Evolutionary conservation across 2,888 invertebrate genomes (phyloP).

Genomic region (Strigamia transsilvanica): DNA sequence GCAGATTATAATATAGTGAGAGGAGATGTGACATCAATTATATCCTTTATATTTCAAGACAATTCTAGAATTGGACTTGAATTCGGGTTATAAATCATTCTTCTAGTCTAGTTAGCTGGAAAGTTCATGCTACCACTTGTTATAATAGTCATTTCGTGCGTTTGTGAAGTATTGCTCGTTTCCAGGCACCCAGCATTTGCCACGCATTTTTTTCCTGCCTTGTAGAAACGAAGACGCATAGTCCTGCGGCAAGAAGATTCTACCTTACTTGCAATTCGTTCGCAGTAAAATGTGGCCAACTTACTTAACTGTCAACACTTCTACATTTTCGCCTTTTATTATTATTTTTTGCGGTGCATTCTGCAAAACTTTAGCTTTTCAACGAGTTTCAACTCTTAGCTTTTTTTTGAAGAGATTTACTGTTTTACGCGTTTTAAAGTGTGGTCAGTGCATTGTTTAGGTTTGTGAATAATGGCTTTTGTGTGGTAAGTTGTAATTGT

Average conservation of each 20-base stretch:
- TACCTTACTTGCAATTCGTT: slow-evolving; percentile 26
- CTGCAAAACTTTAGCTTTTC: neutral
- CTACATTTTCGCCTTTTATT: neutral
- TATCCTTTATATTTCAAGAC: neutral
- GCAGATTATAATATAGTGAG: neutral
- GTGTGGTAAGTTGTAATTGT: too few relatives aligned
- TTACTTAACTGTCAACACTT: slow-evolving; percentile 16
- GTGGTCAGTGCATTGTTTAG: neutral
- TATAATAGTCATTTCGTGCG: neutral
- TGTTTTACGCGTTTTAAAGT: neutral
- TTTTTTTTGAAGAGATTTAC: neutral
- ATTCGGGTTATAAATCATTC: neutral
- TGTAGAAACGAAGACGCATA: slow-evolving; percentile 19
- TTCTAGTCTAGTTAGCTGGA: neutral
- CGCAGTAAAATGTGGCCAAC: slow-evolving; percentile 17
- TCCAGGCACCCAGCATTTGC: slow-evolving; percentile 7
- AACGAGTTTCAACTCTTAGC: neutral
- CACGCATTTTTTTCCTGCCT: neutral
- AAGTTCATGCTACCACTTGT: slow-evolving; percentile 5
- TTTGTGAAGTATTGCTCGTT: slow-evolving; percentile 8
- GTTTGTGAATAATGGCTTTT: too few relatives aligned
- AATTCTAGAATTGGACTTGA: neutral
- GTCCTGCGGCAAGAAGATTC: slow-evolving; percentile 30
- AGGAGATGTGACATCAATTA: neutral
- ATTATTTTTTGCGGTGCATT: neutral